Evolutionary conservation across 2,888 invertebrate species (phyloP).

Genomic region (Callinectes sapidus): DNA sequence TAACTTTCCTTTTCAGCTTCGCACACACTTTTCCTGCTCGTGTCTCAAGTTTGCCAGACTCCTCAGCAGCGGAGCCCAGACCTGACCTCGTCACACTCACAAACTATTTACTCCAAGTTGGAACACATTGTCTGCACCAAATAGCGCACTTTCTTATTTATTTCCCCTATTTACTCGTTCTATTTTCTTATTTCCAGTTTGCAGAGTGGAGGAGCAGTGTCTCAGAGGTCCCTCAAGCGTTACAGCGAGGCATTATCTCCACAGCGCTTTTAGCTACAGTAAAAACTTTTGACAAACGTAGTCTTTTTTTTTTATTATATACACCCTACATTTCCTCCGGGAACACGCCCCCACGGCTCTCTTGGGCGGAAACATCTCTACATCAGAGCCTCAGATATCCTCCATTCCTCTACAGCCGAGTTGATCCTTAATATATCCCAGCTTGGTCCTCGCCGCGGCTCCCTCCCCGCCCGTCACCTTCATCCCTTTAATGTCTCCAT

Average conservation of each 20-base stretch:
- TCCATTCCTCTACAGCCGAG: not conserved
- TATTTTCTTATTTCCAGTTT: conserved; percentile 5
- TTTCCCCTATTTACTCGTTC: not conserved
- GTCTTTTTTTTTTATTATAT: not conserved
- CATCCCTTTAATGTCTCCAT: conserved; percentile 17
- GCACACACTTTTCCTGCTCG: conserved; percentile 7
- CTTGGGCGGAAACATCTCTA: conserved; percentile 17
- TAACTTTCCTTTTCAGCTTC: conserved; percentile 4
- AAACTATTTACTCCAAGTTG: conserved; percentile 15
- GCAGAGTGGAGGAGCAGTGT: not conserved
- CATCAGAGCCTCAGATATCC: conserved; percentile 11
- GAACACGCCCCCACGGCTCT: not conserved
- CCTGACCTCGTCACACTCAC: conserved; percentile 23
- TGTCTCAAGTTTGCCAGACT: not conserved
- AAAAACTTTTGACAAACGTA: conserved; percentile 31
- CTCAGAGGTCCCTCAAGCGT: not conserved
- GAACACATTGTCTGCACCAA: not conserved
- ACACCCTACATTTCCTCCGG: not conserved
- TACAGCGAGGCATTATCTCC: not conserved
- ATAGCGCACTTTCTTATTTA: conserved; percentile 4
- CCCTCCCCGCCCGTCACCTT: not conserved
- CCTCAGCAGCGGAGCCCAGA: not conserved
- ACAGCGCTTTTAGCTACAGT: not conserved
- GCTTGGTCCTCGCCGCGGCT: not conserved
- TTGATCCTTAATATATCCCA: conserved; percentile 8